Evolutionary conservation across 1,140 invertebrate species (phyloP), one percentile per base, ranked within the genome.

Genomic region (Phthorimaea operculella): DNA sequence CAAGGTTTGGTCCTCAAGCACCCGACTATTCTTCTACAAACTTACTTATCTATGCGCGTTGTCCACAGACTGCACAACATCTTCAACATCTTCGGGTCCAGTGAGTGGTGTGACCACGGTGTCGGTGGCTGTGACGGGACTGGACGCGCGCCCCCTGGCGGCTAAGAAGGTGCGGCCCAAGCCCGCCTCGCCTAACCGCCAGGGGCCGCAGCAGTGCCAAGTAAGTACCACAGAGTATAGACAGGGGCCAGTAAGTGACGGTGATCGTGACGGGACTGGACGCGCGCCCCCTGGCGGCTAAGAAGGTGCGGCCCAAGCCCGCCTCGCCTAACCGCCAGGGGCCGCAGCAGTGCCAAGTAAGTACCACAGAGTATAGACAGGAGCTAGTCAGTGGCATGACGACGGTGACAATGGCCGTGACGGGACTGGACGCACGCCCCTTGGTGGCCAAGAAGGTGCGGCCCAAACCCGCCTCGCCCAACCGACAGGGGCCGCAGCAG

Each of bases 141-240:
- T 83, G 34, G 79, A 82, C 8, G 36, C 66, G 8, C 64, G 75
- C 11, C 75, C 76, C 15, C 42, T 74, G 34, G 14, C 79, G 15
- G 86, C 88, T n/a, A 92, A 90, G 74, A 92, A 92, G 74, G 87
- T 90, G 62, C 88, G 91, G 59, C 89, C 90, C 4, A 93, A 93
- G 77, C 88, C 92, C 61, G 90, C 91, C 21, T 93, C 92, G 33
- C 92, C 92, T 17, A 93, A 92, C 72, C 84, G 92, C 55, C 92
- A 93, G 82, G 92, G 92, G 51, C 92, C 92, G 51, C 92, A 93
- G 68, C 91, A 92, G 72, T 93, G 92, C 79, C 91, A 91, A 88
- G 92, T 93, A 78, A 88, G 85, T 73, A n/a, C n/a, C n/a, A n/a
- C n/a, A n/a, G n/a, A n/a, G n/a, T n/a, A n/a, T n/a, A n/a, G n/a